Percentiles rank a stretch among this genome's conserved stretches.
These are phyloP conservation scores for Bilobella aurantiaca DNA, from an alignment of 1,140 invertebrate species.

Conservation along the genomic window DNA sequence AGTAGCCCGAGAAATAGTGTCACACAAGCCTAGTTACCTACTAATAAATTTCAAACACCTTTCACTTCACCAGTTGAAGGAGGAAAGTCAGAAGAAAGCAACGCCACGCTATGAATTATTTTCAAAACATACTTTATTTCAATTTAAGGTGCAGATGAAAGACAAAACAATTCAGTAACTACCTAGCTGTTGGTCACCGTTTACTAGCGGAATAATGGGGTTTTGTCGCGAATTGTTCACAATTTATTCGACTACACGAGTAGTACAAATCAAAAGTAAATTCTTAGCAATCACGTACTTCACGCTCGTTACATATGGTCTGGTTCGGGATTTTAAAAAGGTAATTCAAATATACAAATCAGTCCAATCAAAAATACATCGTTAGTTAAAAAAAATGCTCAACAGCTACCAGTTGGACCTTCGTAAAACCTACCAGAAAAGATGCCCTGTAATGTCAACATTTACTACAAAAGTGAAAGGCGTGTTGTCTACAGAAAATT, in stretches of 20 bases:
- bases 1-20: too few species aligned
- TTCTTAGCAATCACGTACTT: conserved; percentile 24
- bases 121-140: too few species aligned
- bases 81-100: too few species aligned
- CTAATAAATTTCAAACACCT: too few species aligned
- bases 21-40: too few species aligned
- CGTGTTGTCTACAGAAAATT: conserved; percentile 40
- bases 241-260: conserved; percentile 16
- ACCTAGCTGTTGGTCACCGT: background rate
- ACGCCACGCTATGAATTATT: too few species aligned
- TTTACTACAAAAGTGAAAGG: conserved; percentile 49
- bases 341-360: too few species aligned
- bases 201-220: background rate
- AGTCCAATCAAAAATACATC: too few species aligned
- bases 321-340: background rate
- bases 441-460: conserved; percentile 42
- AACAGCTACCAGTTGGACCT: conserved; percentile 44
- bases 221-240: background rate
- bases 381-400: too few species aligned
- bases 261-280: conserved; percentile 28
- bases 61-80: too few species aligned
- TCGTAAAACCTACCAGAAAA: conserved; percentile 47
- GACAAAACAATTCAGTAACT: background rate
- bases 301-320: background rate
- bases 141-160: background rate